Evolutionary conservation across 2,888 invertebrate genomes (phyloP).

Genomic region (Caenorhabditis becei): DNA sequence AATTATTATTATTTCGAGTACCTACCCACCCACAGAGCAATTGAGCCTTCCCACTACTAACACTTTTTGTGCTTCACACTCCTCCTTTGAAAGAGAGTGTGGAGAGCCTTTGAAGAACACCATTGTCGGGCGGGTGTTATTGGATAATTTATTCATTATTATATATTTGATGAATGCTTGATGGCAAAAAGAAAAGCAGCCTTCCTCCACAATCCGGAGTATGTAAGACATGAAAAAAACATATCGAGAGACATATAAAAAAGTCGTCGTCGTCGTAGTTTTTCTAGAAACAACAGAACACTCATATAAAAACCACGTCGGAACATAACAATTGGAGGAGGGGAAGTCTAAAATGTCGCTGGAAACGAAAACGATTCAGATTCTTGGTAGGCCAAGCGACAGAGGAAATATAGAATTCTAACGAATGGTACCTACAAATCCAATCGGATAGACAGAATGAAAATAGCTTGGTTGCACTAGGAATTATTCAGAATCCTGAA

Average conservation of each 20-base stretch:
- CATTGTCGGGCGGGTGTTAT: conserved; percentile 32
- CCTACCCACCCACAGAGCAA: conserved; percentile 14
- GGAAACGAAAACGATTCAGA: not conserved
- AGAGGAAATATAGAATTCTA: too few species aligned
- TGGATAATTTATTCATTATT: conserved; percentile 54
- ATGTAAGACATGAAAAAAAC: not conserved
- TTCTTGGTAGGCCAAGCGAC: too few species aligned
- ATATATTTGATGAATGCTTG: conserved; percentile 39
- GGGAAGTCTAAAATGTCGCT: not conserved
- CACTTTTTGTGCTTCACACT: conserved; percentile 5
- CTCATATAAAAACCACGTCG: not conserved
- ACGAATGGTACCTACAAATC: too few species aligned
- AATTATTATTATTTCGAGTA: conserved; percentile 50
- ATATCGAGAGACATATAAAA: conserved; percentile 3
- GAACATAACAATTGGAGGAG: not conserved
- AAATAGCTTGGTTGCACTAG: not conserved
- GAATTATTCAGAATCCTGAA: not conserved
- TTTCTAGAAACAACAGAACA: not conserved
- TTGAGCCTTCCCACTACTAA: conserved; percentile 14
- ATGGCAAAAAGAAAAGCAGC: not conserved
- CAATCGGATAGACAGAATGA: not conserved
- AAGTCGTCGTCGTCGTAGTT: conserved; percentile 4
- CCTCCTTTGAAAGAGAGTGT: conserved; percentile 12
- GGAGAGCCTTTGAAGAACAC: conserved; percentile 38
- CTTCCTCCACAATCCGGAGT: conserved; percentile 1